Conservation (phyloP, 2,797 vertebrate species). For the Melanotaenia parkinsoni region DNA sequence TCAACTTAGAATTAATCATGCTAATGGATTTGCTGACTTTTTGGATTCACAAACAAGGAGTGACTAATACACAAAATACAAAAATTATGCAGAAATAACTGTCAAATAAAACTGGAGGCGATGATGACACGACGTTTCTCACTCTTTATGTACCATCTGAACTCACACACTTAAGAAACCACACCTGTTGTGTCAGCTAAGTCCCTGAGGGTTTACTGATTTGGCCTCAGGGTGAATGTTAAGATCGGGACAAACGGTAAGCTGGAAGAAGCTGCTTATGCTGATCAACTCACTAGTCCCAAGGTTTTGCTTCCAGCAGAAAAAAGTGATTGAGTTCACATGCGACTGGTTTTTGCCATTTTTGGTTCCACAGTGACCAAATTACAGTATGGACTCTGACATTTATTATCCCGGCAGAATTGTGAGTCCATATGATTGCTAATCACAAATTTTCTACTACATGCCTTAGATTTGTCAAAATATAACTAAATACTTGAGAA, state of each 20-base stretch:
- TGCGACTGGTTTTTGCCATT: neutral
- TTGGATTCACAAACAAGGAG: neutral
- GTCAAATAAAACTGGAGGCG: neutral
- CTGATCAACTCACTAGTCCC: neutral
- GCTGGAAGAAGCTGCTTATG: neutral
- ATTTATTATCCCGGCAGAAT: neutral
- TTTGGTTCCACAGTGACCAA: neutral
- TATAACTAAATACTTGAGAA: neutral
- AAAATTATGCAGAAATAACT: neutral
- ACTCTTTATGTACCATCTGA: neutral
- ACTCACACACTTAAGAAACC: neutral
- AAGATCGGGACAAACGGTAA: neutral
- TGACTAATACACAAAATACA: neutral
- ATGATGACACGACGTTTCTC: neutral
- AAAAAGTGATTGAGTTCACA: neutral
- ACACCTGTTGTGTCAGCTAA: neutral
- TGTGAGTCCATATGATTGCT: neutral
- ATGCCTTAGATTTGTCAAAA: neutral
- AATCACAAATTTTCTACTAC: neutral
- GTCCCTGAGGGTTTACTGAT: constrained; percentile 2
- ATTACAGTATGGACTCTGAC: neutral
- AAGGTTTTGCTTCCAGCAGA: neutral
- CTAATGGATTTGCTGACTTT: neutral
- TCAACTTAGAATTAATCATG: neutral
- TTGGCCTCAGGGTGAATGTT: constrained; percentile 4